Evolutionary conservation across 1,140 invertebrate species (phyloP), one percentile per base, ranked within the genome.

Genomic region (Lanistes nyassanus): DNA sequence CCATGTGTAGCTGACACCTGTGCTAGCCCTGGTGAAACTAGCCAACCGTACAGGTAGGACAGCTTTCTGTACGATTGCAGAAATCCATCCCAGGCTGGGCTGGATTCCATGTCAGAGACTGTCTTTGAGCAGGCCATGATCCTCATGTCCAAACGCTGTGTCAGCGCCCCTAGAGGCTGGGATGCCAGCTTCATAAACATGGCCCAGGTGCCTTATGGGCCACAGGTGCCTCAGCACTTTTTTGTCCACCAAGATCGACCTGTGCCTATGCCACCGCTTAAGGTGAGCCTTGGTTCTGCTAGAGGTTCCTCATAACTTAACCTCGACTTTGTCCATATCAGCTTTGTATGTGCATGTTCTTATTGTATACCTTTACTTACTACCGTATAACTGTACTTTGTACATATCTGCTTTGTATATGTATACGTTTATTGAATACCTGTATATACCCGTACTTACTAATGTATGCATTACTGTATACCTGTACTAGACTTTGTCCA

Each of bases 201-300:
- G 26, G 66, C 72, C 26, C 72, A 77, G 21, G 56, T 73, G 7
- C 71, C 82, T 23, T 81, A 79, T 62, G 82, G 83, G 26, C 56
- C 73, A 16, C 75, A 78, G n/a, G 65, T 77, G 2, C 82, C 83
- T 26, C 65, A 82, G 55, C 84, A 85, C 73, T 86, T 85, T 80
- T 85, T 83, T 67, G 79, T 86, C 36, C 68, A 79, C 51, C 85
- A 86, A 60, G 66, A 79, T 16, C 81, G 74, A 60, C 85, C 85
- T 37, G 23, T 68, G 37, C 82, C 83, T 9, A 82, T 84, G 81
- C 70, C 81, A 36, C 85, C 85, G 11, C 72, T 86, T 5, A 86
- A 86, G 81, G 84, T 86, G 71, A 75, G 66, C 53, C 26, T 47
- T 23, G 4, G 53, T 29, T 60, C n/a, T 26, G n/a, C 23, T 9